Conservation (phyloP, 2,113 vertebrate species). For the Ptilorrhoa leucosticta region DNA sequence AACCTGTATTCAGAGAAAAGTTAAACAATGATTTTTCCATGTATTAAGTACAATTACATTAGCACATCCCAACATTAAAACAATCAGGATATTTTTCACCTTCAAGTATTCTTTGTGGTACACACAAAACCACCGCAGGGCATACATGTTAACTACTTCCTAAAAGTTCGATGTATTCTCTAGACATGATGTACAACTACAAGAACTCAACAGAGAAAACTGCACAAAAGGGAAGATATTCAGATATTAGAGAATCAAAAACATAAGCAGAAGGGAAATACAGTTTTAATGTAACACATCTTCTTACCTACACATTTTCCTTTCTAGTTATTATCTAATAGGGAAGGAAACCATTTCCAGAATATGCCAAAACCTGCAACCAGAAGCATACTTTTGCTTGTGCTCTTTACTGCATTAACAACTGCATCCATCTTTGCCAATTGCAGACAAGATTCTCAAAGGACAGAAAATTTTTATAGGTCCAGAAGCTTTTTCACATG, state of each 20-base stretch:
- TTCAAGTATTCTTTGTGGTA: background rate
- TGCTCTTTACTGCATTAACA: background rate
- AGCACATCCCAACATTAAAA: background rate
- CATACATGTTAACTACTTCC: background rate
- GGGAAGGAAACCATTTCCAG: accelerated
- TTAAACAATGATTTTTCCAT: background rate
- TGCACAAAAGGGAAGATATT: background rate
- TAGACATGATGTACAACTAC: background rate
- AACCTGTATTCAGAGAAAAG: background rate
- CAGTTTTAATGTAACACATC: background rate
- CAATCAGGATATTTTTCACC: background rate
- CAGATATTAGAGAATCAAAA: background rate
- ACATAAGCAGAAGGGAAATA: background rate
- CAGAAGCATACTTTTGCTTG: too few relatives aligned
- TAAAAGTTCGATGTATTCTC: background rate
- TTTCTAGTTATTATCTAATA: background rate
- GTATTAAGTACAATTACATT: background rate
- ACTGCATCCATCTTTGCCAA: background rate
- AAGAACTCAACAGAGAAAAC: background rate
- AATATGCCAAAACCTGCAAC: background rate
- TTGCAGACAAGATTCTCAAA: accelerated
- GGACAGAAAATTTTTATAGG: background rate
- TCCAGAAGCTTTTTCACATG: background rate
- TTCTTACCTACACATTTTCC: background rate
- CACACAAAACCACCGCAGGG: background rate